These are phyloP conservation scores for Neosilurus mollespiculum DNA, from an alignment of 2,797 vertebrate genomes.

Conservation along the genomic window DNA sequence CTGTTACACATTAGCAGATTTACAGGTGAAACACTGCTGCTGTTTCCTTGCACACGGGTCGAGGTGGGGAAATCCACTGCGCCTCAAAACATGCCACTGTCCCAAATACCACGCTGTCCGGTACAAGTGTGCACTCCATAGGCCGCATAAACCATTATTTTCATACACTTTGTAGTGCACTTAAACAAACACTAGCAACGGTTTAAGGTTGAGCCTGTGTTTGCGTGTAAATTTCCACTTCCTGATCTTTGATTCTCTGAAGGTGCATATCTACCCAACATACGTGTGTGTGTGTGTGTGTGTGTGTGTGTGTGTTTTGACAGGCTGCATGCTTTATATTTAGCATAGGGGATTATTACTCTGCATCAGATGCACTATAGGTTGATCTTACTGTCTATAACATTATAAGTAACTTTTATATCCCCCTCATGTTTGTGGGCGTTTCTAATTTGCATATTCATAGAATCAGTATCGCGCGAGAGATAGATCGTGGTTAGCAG, in stretches of 20 bases:
- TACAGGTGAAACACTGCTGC: neutral
- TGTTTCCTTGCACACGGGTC: neutral
- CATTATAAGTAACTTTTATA: no score
- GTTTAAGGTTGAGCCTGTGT: neutral
- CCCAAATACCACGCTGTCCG: neutral
- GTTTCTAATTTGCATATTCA: neutral
- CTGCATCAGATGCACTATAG: neutral
- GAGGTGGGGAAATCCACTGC: constrained; percentile 41
- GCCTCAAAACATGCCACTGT: neutral
- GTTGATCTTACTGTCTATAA: neutral
- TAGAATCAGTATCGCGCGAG: neutral
- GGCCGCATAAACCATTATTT: neutral
- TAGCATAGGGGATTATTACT: neutral
- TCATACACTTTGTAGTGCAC: neutral
- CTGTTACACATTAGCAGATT: neutral
- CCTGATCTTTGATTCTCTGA: constrained; percentile 42
- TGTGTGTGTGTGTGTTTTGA: no score
- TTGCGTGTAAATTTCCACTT: constrained; percentile 41
- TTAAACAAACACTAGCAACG: neutral
- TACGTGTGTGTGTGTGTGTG: no score
- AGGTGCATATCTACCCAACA: neutral
- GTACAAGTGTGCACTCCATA: neutral
- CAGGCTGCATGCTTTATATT: constrained; percentile 1
- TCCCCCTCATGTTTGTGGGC: neutral
- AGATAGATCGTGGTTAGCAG: neutral